Evolutionary conservation across 2,888 invertebrate genomes (phyloP).

Genomic region (Xylota sylvarum): DNA sequence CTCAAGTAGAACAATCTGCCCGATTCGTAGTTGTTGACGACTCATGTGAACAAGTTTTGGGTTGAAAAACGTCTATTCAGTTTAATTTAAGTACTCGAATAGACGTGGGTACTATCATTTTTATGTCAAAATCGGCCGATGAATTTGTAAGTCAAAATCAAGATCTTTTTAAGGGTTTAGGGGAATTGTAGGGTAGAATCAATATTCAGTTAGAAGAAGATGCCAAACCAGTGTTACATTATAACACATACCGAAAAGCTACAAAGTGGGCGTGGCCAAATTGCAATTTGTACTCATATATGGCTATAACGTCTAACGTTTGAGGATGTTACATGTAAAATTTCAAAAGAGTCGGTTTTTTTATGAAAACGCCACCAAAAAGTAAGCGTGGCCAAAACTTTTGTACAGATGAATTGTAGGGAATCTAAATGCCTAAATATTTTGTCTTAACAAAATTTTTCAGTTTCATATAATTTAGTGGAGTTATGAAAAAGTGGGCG

Average conservation of each 20-base stretch:
- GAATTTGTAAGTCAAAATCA: conserved; percentile 40
- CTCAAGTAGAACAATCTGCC: conserved; percentile 35
- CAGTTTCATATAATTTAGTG: too few species aligned
- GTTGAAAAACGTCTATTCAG: conserved; percentile 29
- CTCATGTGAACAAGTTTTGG: conserved; percentile 34
- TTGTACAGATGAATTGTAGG: too few species aligned
- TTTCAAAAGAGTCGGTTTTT: too few species aligned
- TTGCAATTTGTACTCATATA: conserved; percentile 61
- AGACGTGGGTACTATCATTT: conserved; percentile 47
- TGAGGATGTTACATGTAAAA: too few species aligned
- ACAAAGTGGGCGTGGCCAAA: conserved; percentile 61
- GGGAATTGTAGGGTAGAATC: conserved; percentile 55
- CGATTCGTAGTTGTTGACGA: conserved; percentile 44
- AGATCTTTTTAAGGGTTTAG: conserved; percentile 71
- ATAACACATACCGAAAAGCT: conserved; percentile 68
- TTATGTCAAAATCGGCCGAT: conserved; percentile 16
- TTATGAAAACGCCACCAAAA: too few species aligned
- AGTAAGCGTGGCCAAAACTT: too few species aligned
- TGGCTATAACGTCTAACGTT: too few species aligned
- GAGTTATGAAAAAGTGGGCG: too few species aligned
- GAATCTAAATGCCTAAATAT: too few species aligned
- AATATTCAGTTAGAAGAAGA: conserved; percentile 67
- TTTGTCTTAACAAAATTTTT: too few species aligned
- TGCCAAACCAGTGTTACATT: conserved; percentile 72
- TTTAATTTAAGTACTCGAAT: conserved; percentile 46